Evolutionary conservation across 1,140 invertebrate species (phyloP), one percentile per base, ranked within the genome.

Genomic region (Hypothenemus hampei): DNA sequence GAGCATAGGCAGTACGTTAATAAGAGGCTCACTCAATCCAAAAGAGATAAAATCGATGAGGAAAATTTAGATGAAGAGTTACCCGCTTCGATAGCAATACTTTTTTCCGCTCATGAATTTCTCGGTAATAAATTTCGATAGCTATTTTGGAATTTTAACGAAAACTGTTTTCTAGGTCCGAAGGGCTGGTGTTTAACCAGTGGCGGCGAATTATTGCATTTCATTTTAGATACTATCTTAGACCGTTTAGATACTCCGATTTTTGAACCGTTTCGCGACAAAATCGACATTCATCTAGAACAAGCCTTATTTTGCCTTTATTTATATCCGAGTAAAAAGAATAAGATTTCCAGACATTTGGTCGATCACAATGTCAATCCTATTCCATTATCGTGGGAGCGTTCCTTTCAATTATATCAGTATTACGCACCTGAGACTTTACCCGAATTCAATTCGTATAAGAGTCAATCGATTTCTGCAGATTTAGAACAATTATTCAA

Each of bases 271-370:
- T 61, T 58, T 40, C 61, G 61, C 73, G 68, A 81, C 59, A 79
- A 78, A 70, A 72, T 92, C 3, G 78, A 79, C 35, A 82, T 86
- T 49, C 81, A 86, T 47, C 73, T 94, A 51, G 91, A 95, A 63
- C 92, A 97, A 70, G 85, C 88, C 62, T 84, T 94, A 40, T 93
- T 82, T 69, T 97, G 93, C 71, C 73, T 97, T 2, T 96, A 89
- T 71, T 83, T 85, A 16, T 88, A 93, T 75, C 88, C 90, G 1
- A 81, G 81, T 55, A 91, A 85, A 69, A 87, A 85, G 65, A 82
- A 86, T 45, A 72, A 72, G 65, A 60, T 71, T 54, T 73, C 77
- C 1, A 78, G 82, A 49, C 80, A 91, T 72, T 73, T 95, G 3
- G 78, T 82, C 40, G 90, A 94, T 61, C 92, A 96, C 67, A 84